Conservation (phyloP, 2,113 vertebrate species). For the Gallinago paraguaiae region DNA sequence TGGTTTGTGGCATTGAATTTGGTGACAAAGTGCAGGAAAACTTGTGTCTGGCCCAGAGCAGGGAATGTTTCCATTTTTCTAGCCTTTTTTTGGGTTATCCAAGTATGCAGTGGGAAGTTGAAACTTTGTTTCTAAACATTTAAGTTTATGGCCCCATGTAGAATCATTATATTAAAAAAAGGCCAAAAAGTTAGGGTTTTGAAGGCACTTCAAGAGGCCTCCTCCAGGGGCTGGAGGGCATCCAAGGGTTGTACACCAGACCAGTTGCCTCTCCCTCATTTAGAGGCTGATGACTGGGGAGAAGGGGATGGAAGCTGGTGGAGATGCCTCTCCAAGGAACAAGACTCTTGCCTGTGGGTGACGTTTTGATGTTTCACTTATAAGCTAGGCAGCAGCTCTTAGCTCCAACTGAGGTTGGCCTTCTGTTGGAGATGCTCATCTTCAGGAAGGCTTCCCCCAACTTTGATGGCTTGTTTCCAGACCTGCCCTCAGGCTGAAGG, state of each 20-base stretch:
- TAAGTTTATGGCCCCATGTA: neutral
- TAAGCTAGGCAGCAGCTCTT: neutral
- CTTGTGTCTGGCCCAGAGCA: neutral
- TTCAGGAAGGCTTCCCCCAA: neutral
- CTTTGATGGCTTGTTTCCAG: neutral
- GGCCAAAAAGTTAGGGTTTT: neutral
- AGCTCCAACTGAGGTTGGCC: rapidly evolving
- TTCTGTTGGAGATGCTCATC: neutral
- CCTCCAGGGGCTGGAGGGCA: neutral
- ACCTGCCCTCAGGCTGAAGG: neutral
- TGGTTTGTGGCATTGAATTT: neutral
- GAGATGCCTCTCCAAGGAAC: neutral
- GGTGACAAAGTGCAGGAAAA: slow-evolving; percentile 7
- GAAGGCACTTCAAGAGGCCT: neutral
- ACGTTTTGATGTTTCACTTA: rapidly evolving
- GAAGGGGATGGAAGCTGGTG: neutral
- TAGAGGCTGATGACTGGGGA: neutral
- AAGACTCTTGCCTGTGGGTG: rapidly evolving
- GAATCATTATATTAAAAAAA: neutral
- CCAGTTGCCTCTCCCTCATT: neutral
- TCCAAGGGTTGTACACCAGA: neutral
- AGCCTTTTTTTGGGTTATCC: neutral
- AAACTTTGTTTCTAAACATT: neutral
- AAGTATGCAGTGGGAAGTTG: neutral
- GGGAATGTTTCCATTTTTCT: neutral